These are phyloP conservation scores for Pollachius pollachius DNA, from an alignment of 2,113 vertebrate species.

Conservation along the genomic window DNA sequence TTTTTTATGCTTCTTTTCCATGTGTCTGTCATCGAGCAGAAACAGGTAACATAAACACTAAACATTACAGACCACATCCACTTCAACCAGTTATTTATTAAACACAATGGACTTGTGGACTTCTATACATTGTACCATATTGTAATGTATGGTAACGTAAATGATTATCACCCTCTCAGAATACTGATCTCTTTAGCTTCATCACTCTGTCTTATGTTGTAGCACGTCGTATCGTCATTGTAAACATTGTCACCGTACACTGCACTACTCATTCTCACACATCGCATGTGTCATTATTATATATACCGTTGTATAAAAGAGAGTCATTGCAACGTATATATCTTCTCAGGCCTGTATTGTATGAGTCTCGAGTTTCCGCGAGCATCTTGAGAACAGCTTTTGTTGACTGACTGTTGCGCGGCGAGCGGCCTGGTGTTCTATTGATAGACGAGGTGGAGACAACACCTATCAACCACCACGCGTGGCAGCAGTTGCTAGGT, in stretches of 20 bases:
- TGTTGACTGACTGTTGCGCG: no score
- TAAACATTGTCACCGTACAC: background rate
- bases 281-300: background rate
- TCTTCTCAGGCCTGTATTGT: background rate
- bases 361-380: no score
- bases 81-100: slow-evolving; percentile 23
- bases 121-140: background rate
- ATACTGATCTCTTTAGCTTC: background rate
- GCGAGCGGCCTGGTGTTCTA: no score
- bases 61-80: slow-evolving; percentile 5
- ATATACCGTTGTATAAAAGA: no score
- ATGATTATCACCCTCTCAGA: background rate
- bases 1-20: slow-evolving; percentile 60
- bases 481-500: no score
- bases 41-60: slow-evolving; percentile 62
- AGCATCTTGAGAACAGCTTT: no score
- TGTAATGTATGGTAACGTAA: background rate
- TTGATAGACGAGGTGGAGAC: no score
- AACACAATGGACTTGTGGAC: background rate
- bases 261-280: no score
- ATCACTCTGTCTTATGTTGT: background rate
- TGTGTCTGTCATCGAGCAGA: slow-evolving; percentile 66
- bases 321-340: slow-evolving; percentile 13
- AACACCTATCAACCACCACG: no score
- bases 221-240: background rate